Percentiles rank a stretch among this genome's conserved stretches.
These are phyloP conservation scores for Macropis europaea DNA, from an alignment of 2,888 invertebrate genomes.

Conservation along the genomic window DNA sequence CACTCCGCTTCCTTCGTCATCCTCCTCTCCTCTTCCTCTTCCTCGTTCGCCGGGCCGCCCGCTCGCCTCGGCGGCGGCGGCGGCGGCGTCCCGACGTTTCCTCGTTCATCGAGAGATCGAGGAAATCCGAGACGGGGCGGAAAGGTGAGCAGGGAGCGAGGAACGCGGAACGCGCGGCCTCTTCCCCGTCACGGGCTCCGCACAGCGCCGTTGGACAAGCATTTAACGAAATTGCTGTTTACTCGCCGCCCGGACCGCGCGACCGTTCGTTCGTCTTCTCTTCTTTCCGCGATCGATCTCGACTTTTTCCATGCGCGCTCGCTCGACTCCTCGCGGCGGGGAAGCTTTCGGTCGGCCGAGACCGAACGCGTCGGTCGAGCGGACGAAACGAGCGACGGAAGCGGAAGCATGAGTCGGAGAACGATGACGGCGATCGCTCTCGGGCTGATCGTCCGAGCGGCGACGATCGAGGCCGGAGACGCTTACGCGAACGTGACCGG, in stretches of 20 bases:
- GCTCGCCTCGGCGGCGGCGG: too few species aligned
- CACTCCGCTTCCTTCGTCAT: slow-evolving; percentile 46
- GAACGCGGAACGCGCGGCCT: not conserved
- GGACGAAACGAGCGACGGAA: not conserved
- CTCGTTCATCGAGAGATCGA: too few species aligned
- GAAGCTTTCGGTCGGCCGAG: not conserved
- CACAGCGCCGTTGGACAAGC: not conserved
- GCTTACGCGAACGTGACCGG: slow-evolving; percentile 74
- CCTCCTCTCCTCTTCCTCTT: not conserved
- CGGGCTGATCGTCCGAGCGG: not conserved
- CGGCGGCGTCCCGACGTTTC: too few species aligned
- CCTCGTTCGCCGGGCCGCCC: not conserved
- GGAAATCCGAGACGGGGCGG: too few species aligned
- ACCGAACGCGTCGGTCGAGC: not conserved
- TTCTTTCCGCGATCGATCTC: slow-evolving; percentile 31
- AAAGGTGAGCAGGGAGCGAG: too few species aligned
- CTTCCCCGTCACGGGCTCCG: not conserved
- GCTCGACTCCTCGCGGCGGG: not conserved
- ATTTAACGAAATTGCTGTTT: slow-evolving; percentile 47
- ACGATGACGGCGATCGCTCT: not conserved
- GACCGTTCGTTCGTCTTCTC: slow-evolving; percentile 26
- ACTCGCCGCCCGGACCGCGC: slow-evolving; percentile 17
- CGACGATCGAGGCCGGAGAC: slow-evolving; percentile 34
- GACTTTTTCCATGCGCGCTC: not conserved
- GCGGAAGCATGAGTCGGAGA: not conserved